Evolutionary conservation across 2,797 vertebrate species (phyloP).

Genomic region (Lacerta bilineata): DNA sequence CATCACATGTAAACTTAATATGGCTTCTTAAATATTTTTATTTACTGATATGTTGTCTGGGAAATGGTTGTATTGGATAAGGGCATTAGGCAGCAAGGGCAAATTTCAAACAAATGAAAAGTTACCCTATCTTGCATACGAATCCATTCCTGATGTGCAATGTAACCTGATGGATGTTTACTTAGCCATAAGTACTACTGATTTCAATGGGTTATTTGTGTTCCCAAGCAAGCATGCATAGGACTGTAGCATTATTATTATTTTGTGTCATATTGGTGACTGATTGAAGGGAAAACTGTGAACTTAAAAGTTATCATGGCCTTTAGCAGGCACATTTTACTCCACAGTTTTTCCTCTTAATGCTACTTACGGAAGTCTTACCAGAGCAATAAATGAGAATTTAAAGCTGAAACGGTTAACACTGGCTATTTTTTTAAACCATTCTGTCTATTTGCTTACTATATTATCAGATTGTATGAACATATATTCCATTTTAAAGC

Average conservation of each 20-base stretch:
- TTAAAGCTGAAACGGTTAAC: slow-evolving; percentile 31
- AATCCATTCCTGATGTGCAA: no score
- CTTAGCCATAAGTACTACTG: no score
- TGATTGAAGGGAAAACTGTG: slow-evolving; percentile 37
- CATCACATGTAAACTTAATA: neutral
- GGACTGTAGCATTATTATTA: no score
- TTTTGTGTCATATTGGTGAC: no score
- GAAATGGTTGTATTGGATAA: no score
- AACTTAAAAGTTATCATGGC: slow-evolving; percentile 43
- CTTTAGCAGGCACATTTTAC: slow-evolving; percentile 33
- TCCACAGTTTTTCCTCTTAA: slow-evolving; percentile 27
- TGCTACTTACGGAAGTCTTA: slow-evolving; percentile 15
- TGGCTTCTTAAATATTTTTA: neutral
- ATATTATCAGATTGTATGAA: slow-evolving; percentile 24
- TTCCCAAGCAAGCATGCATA: no score
- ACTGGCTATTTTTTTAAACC: neutral
- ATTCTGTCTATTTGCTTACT: slow-evolving; percentile 34
- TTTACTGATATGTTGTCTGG: no score
- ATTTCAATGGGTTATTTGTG: no score
- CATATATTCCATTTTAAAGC: slow-evolving; percentile 21
- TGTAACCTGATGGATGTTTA: no score
- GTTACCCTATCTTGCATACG: no score
- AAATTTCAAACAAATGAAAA: no score
- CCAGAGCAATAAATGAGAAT: neutral
- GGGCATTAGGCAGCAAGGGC: no score